These are phyloP conservation scores for Cardiocondyla obscurior DNA, from an alignment of 1,140 invertebrate species.

Conservation along the genomic window DNA sequence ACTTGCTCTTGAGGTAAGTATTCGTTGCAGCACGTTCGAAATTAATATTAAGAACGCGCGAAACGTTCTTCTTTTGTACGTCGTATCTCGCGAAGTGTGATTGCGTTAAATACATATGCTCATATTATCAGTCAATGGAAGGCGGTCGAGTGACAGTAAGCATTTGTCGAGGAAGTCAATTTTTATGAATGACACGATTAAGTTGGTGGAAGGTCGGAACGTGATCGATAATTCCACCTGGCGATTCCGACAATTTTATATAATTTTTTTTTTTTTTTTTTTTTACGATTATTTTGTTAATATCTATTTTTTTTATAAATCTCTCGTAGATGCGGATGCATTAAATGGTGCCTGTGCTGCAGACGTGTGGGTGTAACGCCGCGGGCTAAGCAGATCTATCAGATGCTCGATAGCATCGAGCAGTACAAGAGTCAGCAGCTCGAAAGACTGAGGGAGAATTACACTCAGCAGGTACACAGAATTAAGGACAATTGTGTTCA, in stretches of 20 bases:
- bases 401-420: conserved; percentile 95
- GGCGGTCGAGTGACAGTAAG: not conserved
- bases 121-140: not conserved
- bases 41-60: not conserved
- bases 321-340: conserved; percentile 85
- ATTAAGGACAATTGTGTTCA: conserved; percentile 96
- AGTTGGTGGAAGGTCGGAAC: conserved; percentile 2
- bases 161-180: conserved; percentile 1
- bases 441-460: conserved; percentile 95
- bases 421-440: conserved; percentile 95
- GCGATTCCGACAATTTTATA: not conserved
- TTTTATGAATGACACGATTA: not conserved
- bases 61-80: not conserved
- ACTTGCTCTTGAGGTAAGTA: conserved; percentile 89
- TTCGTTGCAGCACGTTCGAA: not conserved
- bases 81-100: not conserved
- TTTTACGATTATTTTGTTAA: not conserved
- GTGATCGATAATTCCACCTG: conserved; percentile 41
- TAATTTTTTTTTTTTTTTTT: conserved; percentile 1
- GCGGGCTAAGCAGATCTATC: conserved; percentile 91
- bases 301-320: not conserved
- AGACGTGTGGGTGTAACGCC: conserved; percentile 88
- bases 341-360: conserved; percentile 88
- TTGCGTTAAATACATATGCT: not conserved
- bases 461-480: conserved; percentile 93